Base-by-base conservation (phyloP, 1,140 invertebrate genomes). In the Bicyclus anynana region DNA sequence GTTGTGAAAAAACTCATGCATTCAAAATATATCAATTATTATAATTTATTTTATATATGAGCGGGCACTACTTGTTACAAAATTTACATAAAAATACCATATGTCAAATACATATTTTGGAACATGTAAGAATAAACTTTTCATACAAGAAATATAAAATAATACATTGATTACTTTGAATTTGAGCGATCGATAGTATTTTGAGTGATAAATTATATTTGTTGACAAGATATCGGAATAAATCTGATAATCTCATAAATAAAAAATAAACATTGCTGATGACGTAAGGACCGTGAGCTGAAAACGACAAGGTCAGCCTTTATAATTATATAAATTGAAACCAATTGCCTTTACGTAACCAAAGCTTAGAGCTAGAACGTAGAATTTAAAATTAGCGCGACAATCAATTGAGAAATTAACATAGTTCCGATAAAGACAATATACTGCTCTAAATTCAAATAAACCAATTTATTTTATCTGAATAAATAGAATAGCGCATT, bases 221-320 rank as follows among this genome's bases (percentile, higher is more conserved):
- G 21, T 21, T 48, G 29, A 33, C 17, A 55, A 59, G 57, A 48
- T 53, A 53, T 29, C 16, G 17, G 18, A 60, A 46, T 49, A 49
- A 40, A 49, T 29, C n/a, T 53, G 23, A 18, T 40, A 50, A 37
- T 17, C 23, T 56, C 14, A 55, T 47, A 58, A 54, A 59, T 65
- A 61, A 71, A 65, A 70, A 67, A 74, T 67, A 74, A 71, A 74
- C 61, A 71, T 58, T 66, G 37, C 59, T 62, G 68, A 70, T 82
- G 83, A 85, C 81, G 84, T 82, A 89, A 87, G 79, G 72, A 65
- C 64, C 65, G 50, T 59, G 65, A 65, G 49, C 67, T 74, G 56
- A 73, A 84, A 75, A 64, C 53, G 63, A 74, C 78, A 82, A 83
- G 77, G 82, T 80, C 79, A 77, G 72, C 74, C 16, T 77, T 74